Percentiles rank a stretch among this genome's conserved stretches.
These are phyloP conservation scores for Eurypyga helias DNA, from an alignment of 2,113 vertebrate species.

Conservation along the genomic window DNA sequence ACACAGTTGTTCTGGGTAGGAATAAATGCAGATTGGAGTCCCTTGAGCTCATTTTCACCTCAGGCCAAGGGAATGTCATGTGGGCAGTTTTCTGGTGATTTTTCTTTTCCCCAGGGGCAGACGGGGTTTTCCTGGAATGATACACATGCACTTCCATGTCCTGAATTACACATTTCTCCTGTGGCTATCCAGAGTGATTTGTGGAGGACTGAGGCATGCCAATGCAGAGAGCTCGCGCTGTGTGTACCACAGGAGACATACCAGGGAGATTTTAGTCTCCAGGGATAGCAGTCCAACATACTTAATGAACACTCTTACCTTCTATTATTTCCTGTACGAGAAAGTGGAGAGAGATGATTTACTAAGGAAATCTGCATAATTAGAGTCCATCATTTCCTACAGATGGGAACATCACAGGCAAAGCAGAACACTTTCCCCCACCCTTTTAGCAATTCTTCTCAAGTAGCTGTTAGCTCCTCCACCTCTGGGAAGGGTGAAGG, in stretches of 20 bases:
- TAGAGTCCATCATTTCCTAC: slow-evolving; percentile 59
- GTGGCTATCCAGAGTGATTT: not conserved
- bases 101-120: not conserved
- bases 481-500: not conserved
- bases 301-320: slow-evolving; percentile 46
- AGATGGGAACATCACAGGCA: slow-evolving; percentile 44
- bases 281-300: slow-evolving; percentile 6
- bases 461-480: slow-evolving; percentile 20
- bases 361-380: slow-evolving; percentile 62
- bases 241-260: fast-evolving
- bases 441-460: slow-evolving; percentile 45
- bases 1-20: not conserved
- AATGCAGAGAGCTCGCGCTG: not conserved
- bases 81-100: not conserved
- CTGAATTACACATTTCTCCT: slow-evolving; percentile 1
- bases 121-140: not conserved
- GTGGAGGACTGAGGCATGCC: not conserved
- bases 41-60: not conserved
- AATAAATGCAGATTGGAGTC: not conserved
- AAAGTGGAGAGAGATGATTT: slow-evolving; percentile 42
- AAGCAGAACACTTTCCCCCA: not conserved
- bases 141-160: not conserved
- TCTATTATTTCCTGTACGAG: slow-evolving; percentile 51
- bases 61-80: not conserved
- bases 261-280: not conserved